These are phyloP conservation scores for Eumerus sabulonum DNA, from an alignment of 2,888 invertebrate genomes.

Conservation along the genomic window DNA sequence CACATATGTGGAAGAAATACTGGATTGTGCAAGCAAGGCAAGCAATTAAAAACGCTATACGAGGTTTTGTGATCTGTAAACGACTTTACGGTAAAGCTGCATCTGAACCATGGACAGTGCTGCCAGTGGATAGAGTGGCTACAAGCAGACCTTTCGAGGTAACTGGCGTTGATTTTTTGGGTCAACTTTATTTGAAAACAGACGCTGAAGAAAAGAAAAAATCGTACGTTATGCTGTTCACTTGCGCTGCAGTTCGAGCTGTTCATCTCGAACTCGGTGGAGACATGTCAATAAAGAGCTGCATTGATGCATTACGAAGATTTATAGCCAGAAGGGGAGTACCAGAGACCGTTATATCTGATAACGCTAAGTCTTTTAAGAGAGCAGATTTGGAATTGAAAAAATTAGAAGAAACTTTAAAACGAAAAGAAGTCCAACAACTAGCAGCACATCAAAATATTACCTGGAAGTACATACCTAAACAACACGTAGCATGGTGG, in stretches of 20 bases:
- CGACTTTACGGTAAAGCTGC: neutral
- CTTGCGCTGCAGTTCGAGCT: constrained; percentile 27
- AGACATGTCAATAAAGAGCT: constrained; percentile 52
- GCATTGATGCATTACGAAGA: constrained; percentile 54
- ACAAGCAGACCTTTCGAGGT: constrained; percentile 3
- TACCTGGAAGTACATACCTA: constrained; percentile 8
- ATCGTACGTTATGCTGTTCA: constrained; percentile 19
- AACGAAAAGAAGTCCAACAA: constrained; percentile 34
- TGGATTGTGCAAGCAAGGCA: constrained; percentile 51
- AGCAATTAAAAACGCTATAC: constrained; percentile 35
- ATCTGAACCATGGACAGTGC: neutral
- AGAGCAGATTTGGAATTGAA: constrained; percentile 15
- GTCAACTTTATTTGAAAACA: constrained; percentile 7
- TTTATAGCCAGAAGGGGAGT: constrained; percentile 49
- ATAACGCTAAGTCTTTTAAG: constrained; percentile 56
- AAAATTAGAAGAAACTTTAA: neutral
- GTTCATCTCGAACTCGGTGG: constrained; percentile 55
- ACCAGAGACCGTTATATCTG: constrained; percentile 43
- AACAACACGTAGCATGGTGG: neutral
- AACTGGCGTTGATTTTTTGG: neutral
- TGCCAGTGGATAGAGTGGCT: neutral
- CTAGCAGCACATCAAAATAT: constrained; percentile 25
- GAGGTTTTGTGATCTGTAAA: constrained; percentile 10
- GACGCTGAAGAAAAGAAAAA: neutral
- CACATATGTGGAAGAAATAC: constrained; percentile 40